These are phyloP conservation scores for Dendrocincla fuliginosa DNA, from an alignment of 2,797 vertebrate species.

Conservation along the genomic window DNA sequence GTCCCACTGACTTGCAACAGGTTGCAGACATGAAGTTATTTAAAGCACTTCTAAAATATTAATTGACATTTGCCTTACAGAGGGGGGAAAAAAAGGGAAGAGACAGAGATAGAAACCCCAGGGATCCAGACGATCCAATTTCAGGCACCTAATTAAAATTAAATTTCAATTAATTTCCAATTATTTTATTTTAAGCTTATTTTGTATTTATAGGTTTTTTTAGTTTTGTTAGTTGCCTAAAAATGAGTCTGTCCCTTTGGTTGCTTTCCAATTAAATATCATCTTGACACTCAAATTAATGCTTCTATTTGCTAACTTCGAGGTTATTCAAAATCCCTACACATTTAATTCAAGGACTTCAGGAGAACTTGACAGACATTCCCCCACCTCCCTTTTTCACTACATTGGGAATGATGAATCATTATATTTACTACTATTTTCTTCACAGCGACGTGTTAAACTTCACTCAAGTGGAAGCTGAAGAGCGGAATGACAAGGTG, in stretches of 20 bases:
- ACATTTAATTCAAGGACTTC: slow-evolving; percentile 30
- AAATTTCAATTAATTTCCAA: slow-evolving; percentile 62
- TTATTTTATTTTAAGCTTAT: slow-evolving; percentile 51
- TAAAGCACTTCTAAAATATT: slow-evolving; percentile 53
- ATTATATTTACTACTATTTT: slow-evolving; percentile 46
- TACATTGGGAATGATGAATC: slow-evolving; percentile 30
- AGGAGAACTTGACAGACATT: slow-evolving; percentile 34
- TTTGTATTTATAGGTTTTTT: slow-evolving; percentile 35
- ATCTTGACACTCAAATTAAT: not conserved
- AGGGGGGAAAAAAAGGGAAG: not conserved
- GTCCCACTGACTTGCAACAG: not conserved
- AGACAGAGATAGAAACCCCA: not conserved
- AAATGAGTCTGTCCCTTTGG: not conserved
- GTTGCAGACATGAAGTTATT: slow-evolving; percentile 36
- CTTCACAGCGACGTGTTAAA: not conserved
- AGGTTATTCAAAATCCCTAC: slow-evolving; percentile 33
- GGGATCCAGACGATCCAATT: slow-evolving; percentile 42
- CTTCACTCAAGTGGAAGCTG: not conserved
- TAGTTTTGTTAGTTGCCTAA: not conserved
- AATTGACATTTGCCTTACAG: slow-evolving; percentile 44
- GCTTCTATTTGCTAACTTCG: not conserved
- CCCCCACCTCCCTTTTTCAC: slow-evolving; percentile 39
- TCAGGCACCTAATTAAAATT: slow-evolving; percentile 61
- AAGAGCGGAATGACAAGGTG: not conserved
- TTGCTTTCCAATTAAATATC: slow-evolving; percentile 43